These are phyloP conservation scores for Tetramorium bicarinatum DNA, from an alignment of 2,888 invertebrate genomes.

Conservation along the genomic window DNA sequence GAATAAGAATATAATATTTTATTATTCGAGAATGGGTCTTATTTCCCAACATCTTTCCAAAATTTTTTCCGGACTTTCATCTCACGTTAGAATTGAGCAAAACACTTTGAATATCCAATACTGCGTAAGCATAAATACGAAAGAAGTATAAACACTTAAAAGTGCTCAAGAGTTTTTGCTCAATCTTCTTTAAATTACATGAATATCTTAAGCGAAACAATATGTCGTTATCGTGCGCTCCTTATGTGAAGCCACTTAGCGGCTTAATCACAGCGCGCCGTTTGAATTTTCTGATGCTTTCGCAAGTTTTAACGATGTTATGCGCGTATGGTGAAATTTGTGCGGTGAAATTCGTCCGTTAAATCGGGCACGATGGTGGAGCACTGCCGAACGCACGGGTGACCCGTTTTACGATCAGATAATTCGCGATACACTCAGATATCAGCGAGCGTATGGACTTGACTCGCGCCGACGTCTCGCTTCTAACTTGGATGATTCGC, in stretches of 20 bases:
- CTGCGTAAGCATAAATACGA: not conserved
- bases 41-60: not conserved
- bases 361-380: slow-evolving; percentile 34
- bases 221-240: not conserved
- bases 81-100: not conserved
- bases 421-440: not conserved
- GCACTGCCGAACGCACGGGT: slow-evolving; percentile 27
- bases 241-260: not conserved
- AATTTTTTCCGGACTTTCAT: not conserved
- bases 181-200: not conserved
- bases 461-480: not conserved
- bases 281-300: slow-evolving; percentile 49
- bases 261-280: not conserved
- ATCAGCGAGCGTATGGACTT: not conserved
- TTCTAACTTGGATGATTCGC: not conserved
- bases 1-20: not conserved
- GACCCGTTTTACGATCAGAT: slow-evolving; percentile 45
- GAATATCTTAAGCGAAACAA: not conserved
- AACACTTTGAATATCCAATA: not conserved
- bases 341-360: slow-evolving; percentile 49
- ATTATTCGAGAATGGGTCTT: not conserved
- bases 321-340: slow-evolving; percentile 43
- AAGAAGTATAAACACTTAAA: not conserved
- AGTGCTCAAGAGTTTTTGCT: not conserved
- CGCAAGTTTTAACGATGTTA: slow-evolving; percentile 50